These are phyloP conservation scores for Heliconius hortense DNA, from an alignment of 2,888 invertebrate genomes.

Conservation along the genomic window DNA sequence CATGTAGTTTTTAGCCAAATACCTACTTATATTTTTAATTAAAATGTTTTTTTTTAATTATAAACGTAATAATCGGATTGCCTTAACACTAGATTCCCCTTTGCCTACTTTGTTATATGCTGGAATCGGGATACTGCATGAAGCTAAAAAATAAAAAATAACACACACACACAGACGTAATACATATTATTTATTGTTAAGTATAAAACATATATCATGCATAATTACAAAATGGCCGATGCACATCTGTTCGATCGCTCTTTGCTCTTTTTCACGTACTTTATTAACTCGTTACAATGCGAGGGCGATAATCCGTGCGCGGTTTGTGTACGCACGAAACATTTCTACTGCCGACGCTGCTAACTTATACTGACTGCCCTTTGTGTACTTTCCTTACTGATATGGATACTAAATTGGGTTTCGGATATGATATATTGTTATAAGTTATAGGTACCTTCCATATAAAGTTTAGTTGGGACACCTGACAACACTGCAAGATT, in stretches of 20 bases:
- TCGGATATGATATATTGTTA: neutral
- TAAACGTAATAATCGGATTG: neutral
- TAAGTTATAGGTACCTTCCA: neutral
- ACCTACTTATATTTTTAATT: neutral
- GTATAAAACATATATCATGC: slow-evolving; percentile 5
- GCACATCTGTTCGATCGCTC: slow-evolving; percentile 47
- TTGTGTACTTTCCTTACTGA: slow-evolving; percentile 13
- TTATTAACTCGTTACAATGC: slow-evolving; percentile 48
- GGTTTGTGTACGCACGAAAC: slow-evolving; percentile 40
- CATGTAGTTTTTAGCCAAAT: too few species aligned
- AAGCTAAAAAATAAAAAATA: neutral
- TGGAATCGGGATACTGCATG: too few species aligned
- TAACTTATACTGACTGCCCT: neutral
- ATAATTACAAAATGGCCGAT: slow-evolving; percentile 40
- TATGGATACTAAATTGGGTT: neutral
- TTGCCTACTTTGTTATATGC: too few species aligned
- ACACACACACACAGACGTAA: neutral
- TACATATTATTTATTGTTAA: neutral
- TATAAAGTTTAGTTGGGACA: too few species aligned
- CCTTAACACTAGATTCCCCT: neutral
- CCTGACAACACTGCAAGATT: too few species aligned
- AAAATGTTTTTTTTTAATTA: neutral
- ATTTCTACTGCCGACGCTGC: slow-evolving; percentile 12
- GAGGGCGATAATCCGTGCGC: slow-evolving; percentile 44
- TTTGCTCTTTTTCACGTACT: slow-evolving; percentile 51